Evolutionary conservation across 2,113 vertebrate species (phyloP), one percentile per base, ranked within the genome.

Genomic region (Phrynosoma platyrhinos): DNA sequence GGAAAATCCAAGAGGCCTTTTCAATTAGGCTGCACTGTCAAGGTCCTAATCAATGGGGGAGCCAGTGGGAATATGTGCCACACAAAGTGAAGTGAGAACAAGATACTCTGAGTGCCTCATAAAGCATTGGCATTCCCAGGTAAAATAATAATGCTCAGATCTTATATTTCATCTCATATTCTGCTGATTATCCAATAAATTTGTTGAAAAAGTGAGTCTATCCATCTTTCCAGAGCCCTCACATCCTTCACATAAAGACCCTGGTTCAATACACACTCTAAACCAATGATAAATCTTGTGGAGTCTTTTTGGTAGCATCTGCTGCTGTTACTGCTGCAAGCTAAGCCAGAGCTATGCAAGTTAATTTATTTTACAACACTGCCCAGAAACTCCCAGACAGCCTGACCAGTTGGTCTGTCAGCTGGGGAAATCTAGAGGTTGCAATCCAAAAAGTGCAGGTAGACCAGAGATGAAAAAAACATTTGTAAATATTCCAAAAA

Each of bases 131-230:
- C 69, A 58, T n/a, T 58, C 68, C 1, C 0, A 1, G 25, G 80
- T 0, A 52, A 0, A 72, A 72, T 20, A 1, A 0, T 0, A 1
- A 13, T 6, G 18, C 42, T 16, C 4, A n/a, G 58, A 72, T 36
- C 14, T 21, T 20, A 2, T 0, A 79, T 27, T 40, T 3, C 1
- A 0, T 0, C 0, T 62, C 81, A 55, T 79, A 55, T 5, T 1
- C 0, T 0, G 0, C 58, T 36, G 82, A 0, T n/a, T 0, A 62
- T 0, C 0, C 76, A 25, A 0, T 7, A 79, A 69, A 0, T 20
- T 6, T 40, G 74, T 89, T 27, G 84, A 14, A 36, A 9, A 82
- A 18, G 80, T 64, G 25, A 82, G 23, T 1, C 0, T 0, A 0
- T 7, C 79, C 74, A 1, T 23, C 1, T 85, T 9, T 9, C 64